Conservation (phyloP, 2,113 vertebrate genomes). For the Odocoileus hemionus region DNA sequence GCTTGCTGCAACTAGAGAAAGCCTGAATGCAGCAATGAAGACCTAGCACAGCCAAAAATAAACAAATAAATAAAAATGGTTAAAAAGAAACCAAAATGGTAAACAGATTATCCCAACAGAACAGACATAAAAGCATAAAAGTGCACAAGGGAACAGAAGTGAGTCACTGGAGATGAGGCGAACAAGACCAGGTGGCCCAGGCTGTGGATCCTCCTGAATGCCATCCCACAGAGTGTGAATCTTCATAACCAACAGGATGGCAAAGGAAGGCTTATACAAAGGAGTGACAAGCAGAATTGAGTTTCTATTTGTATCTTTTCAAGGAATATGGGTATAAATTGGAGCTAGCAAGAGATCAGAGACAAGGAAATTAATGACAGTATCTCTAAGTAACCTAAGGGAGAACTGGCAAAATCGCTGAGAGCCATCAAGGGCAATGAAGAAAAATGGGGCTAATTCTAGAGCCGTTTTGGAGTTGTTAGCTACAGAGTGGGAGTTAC, state of each 20-base stretch:
- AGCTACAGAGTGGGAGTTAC: not conserved
- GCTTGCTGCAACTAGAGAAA: not conserved
- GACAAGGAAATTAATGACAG: not conserved
- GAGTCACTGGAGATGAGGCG: not conserved
- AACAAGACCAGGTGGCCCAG: not conserved
- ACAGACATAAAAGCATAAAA: not conserved
- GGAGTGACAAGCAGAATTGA: not conserved
- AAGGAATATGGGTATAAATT: not conserved
- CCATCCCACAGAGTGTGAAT: not conserved
- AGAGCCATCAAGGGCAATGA: not conserved
- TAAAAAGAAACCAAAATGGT: accelerated
- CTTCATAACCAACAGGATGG: not conserved
- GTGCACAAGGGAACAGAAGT: not conserved
- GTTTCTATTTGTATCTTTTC: not conserved
- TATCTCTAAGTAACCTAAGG: not conserved
- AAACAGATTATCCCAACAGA: not conserved
- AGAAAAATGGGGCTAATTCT: not conserved
- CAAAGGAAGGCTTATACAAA: not conserved
- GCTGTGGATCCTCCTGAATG: not conserved
- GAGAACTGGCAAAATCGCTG: not conserved
- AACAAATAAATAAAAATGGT: not conserved
- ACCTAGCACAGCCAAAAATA: not conserved
- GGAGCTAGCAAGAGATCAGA: not conserved
- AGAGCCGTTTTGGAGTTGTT: not conserved
- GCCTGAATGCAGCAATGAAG: not conserved